phyloP scores from a whole-genome alignment of 2,888 invertebrate genomes.

The Carabus problematicus region DNA sequence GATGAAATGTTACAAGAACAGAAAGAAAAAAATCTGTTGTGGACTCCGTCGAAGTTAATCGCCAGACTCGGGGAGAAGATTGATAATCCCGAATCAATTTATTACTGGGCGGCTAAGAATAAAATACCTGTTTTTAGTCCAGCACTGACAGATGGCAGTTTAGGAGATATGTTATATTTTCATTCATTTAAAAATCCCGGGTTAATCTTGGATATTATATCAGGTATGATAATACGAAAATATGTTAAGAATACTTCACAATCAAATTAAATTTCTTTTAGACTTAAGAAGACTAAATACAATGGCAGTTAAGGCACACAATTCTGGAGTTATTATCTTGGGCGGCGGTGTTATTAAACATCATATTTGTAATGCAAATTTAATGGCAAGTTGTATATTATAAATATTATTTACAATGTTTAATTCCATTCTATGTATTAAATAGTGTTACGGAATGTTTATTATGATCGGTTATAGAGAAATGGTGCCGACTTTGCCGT shows the following conservation, averaged over 20 bases:
- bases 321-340: constrained; percentile 95
- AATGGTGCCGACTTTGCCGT: constrained; percentile 97
- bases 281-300: constrained; percentile 90
- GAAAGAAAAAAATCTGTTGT: constrained; percentile 71
- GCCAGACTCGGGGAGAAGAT: constrained; percentile 88
- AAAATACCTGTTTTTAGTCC: constrained; percentile 98
- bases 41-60: constrained; percentile 93
- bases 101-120: constrained; percentile 96
- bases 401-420: constrained; percentile 14
- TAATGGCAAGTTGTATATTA: constrained; percentile 74
- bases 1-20: constrained; percentile 92
- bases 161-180: constrained; percentile 99
- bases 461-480: constrained; percentile 67
- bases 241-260: not conserved
- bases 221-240: constrained; percentile 62
- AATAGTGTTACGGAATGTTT: too few relatives aligned
- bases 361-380: constrained; percentile 98
- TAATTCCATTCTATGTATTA: constrained; percentile 27
- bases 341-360: constrained; percentile 98
- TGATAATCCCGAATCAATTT: constrained; percentile 88
- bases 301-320: constrained; percentile 90
- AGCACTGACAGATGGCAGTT: constrained; percentile 95
- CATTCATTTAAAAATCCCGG: constrained; percentile 95
- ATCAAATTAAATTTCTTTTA: constrained; percentile 51
- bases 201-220: constrained; percentile 89